Conservation (phyloP, 64 coral and sea anemone genomes). For the Montipora foliosa region DNA sequence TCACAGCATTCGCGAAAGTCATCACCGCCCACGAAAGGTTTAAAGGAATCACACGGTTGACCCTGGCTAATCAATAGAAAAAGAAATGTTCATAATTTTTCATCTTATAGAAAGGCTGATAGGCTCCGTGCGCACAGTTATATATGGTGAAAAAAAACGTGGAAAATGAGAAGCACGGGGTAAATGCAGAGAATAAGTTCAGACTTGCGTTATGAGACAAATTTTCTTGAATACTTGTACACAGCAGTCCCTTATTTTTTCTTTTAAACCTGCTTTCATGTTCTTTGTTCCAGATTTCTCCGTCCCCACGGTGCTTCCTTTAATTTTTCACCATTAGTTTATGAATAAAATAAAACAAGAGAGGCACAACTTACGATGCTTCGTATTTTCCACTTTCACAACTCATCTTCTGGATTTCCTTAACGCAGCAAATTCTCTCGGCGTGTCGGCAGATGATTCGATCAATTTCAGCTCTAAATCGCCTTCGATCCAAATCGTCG, state of each 20-base stretch:
- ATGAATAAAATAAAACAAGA: neutral
- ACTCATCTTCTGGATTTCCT: constrained; percentile 59
- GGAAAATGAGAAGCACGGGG: too few species aligned
- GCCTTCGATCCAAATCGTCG: constrained; percentile 58
- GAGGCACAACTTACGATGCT: constrained; percentile 56
- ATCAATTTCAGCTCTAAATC: neutral
- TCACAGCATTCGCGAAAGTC: constrained; percentile 58
- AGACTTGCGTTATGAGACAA: too few species aligned
- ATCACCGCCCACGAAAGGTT: constrained; percentile 50
- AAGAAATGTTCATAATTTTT: neutral
- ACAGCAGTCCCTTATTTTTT: too few species aligned
- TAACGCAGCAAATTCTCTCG: constrained; percentile 64
- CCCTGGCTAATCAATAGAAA: constrained; percentile 32
- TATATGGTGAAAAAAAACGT: too few species aligned
- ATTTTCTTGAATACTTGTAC: too few species aligned
- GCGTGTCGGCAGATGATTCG: constrained; percentile 53
- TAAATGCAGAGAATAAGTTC: neutral
- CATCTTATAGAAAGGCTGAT: too few species aligned
- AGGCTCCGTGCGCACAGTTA: too few species aligned
- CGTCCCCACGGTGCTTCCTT: too few species aligned
- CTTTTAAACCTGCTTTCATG: too few species aligned
- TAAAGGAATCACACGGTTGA: constrained; percentile 12
- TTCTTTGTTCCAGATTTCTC: too few species aligned
- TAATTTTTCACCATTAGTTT: too few species aligned
- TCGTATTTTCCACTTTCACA: constrained; percentile 61